Conservation (phyloP, 2,888 invertebrate species). For the Saturnia pavonia region DNA sequence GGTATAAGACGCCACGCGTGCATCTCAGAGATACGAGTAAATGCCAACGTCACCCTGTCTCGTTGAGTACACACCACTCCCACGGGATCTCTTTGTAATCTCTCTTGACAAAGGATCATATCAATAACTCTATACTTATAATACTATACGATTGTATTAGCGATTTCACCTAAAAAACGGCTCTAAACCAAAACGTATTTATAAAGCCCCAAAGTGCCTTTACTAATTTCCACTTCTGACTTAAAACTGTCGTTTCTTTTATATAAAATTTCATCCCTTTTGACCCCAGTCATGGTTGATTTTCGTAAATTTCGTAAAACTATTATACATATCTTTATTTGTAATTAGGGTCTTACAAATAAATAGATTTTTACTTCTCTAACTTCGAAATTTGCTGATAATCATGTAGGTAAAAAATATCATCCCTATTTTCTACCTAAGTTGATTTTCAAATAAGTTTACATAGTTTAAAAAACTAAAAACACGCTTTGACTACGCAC, state of each 20-base stretch:
- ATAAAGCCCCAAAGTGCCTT: no score
- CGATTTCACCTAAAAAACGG: background rate
- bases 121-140: background rate
- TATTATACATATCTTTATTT: no score
- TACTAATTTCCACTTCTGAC: background rate
- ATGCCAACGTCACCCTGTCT: conserved; percentile 36
- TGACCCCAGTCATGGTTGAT: background rate
- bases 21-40: conserved; percentile 34
- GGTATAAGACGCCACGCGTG: conserved; percentile 41
- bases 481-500: no score
- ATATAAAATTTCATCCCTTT: background rate
- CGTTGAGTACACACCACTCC: conserved; percentile 18
- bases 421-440: no score
- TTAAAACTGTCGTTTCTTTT: background rate
- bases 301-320: background rate
- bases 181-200: background rate
- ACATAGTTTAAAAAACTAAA: no score
- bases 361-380: no score
- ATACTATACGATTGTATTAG: background rate
- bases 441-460: no score
- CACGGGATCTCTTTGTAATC: conserved; percentile 8
- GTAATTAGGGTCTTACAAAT: no score
- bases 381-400: no score
- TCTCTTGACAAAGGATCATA: background rate
- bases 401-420: no score